phyloP scores from a whole-genome alignment of 2,888 invertebrate species.

The Cheilosia grossa region DNA sequence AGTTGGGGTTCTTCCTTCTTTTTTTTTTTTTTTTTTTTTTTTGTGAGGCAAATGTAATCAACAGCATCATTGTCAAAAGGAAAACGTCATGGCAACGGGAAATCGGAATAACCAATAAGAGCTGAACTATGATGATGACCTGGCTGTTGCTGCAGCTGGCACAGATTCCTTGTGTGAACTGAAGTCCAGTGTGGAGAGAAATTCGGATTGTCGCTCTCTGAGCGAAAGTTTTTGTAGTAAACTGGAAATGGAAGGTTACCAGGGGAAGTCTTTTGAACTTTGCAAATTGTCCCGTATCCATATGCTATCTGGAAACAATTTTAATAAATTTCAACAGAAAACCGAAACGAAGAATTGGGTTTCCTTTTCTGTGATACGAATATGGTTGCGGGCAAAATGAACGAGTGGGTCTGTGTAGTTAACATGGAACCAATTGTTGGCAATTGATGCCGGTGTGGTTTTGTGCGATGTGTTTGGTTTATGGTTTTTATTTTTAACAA shows the following conservation, averaged over 20 bases:
- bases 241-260: neutral
- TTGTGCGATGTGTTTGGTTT: neutral
- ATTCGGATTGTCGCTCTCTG: conserved; percentile 4
- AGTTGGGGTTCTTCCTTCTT: conserved; percentile 17
- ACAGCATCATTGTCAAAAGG: conserved; percentile 61
- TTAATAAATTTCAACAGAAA: conserved; percentile 56
- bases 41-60: conserved; percentile 63
- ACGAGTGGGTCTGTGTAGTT: neutral
- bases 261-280: conserved; percentile 53
- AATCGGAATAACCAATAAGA: conserved; percentile 56
- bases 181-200: conserved; percentile 10
- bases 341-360: conserved; percentile 46
- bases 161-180: conserved; percentile 17
- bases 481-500: neutral
- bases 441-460: neutral
- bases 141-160: conserved; percentile 43
- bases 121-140: neutral
- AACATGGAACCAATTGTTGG: neutral
- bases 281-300: conserved; percentile 36
- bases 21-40: conserved; percentile 13
- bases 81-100: conserved; percentile 56
- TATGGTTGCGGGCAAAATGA: neutral
- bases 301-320: conserved; percentile 59
- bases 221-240: conserved; percentile 3
- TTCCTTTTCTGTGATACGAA: conserved; percentile 12